These are phyloP conservation scores for Theonella swinhoei DNA, from an alignment of 37 sponge, comb jelly and placozoan genomes.

Conservation along the genomic window DNA sequence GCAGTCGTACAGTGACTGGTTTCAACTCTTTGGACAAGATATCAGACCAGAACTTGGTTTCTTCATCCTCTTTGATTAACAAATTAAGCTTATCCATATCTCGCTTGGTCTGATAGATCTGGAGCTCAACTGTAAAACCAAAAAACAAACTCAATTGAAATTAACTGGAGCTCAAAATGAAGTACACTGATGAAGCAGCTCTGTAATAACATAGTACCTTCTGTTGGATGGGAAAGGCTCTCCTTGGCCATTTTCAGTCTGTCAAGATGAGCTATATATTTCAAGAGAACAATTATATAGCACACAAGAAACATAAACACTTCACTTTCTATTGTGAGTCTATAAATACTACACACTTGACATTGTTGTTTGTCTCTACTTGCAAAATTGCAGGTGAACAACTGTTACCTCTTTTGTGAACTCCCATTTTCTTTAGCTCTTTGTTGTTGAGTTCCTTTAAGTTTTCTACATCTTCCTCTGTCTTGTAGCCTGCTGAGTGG, in stretches of 20 bases:
- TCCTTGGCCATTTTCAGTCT: constrained; percentile 9
- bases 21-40: constrained; percentile 29
- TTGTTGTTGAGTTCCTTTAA: constrained; percentile 44
- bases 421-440: constrained; percentile 70
- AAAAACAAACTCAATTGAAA: too few relatives aligned
- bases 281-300: neutral
- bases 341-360: too few relatives aligned
- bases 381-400: too few relatives aligned
- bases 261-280: constrained; percentile 42
- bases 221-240: constrained; percentile 20
- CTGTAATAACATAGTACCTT: neutral
- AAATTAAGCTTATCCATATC: constrained; percentile 6
- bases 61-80: neutral
- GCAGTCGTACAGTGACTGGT: constrained; percentile 42
- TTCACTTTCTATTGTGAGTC: too few relatives aligned
- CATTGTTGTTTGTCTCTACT: too few relatives aligned
- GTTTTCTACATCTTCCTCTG: constrained; percentile 61
- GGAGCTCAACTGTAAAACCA: constrained; percentile 40
- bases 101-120: constrained; percentile 37
- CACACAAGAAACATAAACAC: neutral
- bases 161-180: too few relatives aligned
- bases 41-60: constrained; percentile 52
- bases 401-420: constrained; percentile 59
- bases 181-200: too few relatives aligned
- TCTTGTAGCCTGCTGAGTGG: constrained; percentile 58